A percentile compares a stretch with the other conserved stretches of the same genome.
phyloP scores from a whole-genome alignment of 2,113 vertebrate genomes.

The Ascaphus truei region DNA sequence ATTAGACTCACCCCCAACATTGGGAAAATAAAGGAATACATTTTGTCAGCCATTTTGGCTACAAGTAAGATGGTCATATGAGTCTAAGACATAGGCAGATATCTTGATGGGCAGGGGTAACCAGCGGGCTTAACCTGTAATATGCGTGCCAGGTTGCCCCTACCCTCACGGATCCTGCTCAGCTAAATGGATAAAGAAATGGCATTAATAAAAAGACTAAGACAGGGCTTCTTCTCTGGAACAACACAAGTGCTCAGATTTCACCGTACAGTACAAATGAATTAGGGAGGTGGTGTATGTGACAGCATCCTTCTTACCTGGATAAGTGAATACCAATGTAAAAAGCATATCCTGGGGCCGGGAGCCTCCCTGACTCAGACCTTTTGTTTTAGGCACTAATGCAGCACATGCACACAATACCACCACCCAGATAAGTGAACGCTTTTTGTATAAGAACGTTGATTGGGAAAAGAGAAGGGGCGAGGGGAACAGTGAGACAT shows the following conservation, averaged over 20 bases:
- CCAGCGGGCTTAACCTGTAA: no score
- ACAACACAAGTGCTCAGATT: neutral
- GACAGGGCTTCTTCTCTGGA: constrained; percentile 1
- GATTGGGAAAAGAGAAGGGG: neutral
- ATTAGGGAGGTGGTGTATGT: neutral
- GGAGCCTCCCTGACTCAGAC: constrained; percentile 28
- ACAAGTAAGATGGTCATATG: no score
- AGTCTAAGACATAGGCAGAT: no score
- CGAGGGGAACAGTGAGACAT: neutral
- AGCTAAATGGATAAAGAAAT: no score
- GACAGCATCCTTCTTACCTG: neutral
- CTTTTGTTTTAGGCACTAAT: constrained; percentile 28
- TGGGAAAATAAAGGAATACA: no score
- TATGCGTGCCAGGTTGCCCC: no score
- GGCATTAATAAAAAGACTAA: no score
- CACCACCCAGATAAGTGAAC: neutral
- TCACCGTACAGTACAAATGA: neutral
- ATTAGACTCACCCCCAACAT: no score
- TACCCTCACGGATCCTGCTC: no score
- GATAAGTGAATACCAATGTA: constrained; percentile 14
- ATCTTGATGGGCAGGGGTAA: no score
- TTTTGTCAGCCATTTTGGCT: no score
- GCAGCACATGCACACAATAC: neutral
- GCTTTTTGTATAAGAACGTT: neutral
- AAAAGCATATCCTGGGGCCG: constrained; percentile 14